Percentiles rank a stretch among this genome's conserved stretches.
phyloP scores from a whole-genome alignment of 2,113 vertebrate genomes.

The Taurulus bubalis region DNA sequence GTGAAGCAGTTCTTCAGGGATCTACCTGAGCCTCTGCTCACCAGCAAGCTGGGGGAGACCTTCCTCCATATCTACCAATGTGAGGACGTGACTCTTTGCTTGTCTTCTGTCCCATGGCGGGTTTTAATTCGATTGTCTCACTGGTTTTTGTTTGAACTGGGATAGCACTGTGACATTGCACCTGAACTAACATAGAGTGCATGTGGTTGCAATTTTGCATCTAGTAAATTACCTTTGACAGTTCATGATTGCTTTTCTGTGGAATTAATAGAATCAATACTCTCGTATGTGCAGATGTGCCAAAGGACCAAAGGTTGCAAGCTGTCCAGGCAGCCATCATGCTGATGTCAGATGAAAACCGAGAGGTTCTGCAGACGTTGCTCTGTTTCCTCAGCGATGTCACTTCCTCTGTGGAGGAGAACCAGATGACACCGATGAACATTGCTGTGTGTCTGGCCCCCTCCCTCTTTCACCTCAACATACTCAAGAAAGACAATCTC shows the following conservation, averaged over 20 bases:
- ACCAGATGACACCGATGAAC: conserved; percentile 99
- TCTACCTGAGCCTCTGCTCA: conserved; percentile 95
- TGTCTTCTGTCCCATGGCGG: not conserved
- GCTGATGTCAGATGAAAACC: conserved; percentile 96
- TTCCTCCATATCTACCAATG: conserved; percentile 98
- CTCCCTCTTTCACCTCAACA: conserved; percentile 97
- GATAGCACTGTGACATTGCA: not conserved
- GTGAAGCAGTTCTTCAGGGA: conserved; percentile 99
- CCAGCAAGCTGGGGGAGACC: conserved; percentile 96
- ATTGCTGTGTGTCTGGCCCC: conserved; percentile 97
- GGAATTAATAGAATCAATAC: conserved; percentile 10
- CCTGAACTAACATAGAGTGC: not conserved
- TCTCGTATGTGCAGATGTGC: conserved; percentile 86
- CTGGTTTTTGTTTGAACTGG: not conserved
- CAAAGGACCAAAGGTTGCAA: conserved; percentile 94
- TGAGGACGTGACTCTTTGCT: conserved; percentile 76
- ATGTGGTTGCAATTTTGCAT: not conserved
- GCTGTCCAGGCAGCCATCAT: conserved; percentile 95
- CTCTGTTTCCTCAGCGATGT: conserved; percentile 96
- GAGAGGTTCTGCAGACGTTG: conserved; percentile 94
- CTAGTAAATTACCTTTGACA: not conserved
- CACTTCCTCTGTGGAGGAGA: conserved; percentile 92
- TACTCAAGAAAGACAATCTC: conserved; percentile 93
- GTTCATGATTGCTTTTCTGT: not conserved
- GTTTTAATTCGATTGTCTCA: not conserved